Percentiles rank a stretch among this genome's conserved stretches.
Conservation (phyloP, 1,140 invertebrate genomes). For the Brachionus asplanchnoidis region DNA sequence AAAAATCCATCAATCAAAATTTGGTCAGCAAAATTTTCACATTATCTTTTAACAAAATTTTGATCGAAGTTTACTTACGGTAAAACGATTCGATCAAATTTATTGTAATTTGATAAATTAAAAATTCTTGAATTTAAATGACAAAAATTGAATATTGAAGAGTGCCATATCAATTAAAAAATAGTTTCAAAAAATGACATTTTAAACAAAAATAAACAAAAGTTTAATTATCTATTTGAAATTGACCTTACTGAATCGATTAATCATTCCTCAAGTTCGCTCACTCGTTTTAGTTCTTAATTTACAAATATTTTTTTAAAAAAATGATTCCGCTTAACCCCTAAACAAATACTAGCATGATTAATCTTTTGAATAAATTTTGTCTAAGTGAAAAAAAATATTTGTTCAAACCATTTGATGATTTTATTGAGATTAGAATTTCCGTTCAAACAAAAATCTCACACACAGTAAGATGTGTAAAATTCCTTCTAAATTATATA, state of each 20-base stretch:
- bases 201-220: conserved; percentile 1
- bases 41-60: background rate
- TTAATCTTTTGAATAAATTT: background rate
- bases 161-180: conserved; percentile 2
- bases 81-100: background rate
- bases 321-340: background rate
- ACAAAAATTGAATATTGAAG: background rate
- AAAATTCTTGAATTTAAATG: background rate
- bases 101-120: background rate
- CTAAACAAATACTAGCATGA: background rate
- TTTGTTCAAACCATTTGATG: background rate
- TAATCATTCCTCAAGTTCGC: background rate
- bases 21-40: background rate
- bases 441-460: background rate
- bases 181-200: background rate
- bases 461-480: background rate
- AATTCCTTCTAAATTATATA: background rate
- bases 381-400: background rate
- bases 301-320: background rate
- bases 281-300: background rate
- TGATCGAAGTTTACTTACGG: background rate
- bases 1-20: background rate
- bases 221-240: background rate
- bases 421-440: background rate
- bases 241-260: background rate